phyloP scores from a whole-genome alignment of 1,140 invertebrate genomes.

The Platyura marginata region DNA sequence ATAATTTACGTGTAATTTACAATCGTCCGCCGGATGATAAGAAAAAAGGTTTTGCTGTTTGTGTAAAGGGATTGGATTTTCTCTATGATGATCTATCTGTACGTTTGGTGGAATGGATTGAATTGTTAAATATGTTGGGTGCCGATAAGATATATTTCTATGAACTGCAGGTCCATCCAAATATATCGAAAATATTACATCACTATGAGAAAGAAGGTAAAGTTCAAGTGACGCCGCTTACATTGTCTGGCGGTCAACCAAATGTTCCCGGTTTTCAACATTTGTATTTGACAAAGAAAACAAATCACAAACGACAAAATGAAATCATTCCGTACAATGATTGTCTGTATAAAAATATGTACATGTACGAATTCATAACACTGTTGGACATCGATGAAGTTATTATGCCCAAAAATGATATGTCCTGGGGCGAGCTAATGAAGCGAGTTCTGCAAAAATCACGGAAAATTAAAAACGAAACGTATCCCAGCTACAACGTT shows the following conservation, averaged over 20 bases:
- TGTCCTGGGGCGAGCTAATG: slow-evolving; percentile 67
- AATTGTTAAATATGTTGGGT: slow-evolving; percentile 66
- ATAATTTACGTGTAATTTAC: slow-evolving; percentile 73
- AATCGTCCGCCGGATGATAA: slow-evolving; percentile 41
- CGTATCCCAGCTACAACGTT: slow-evolving; percentile 68
- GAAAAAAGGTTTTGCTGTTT: slow-evolving; percentile 77
- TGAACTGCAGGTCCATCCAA: slow-evolving; percentile 75
- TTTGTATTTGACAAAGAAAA: slow-evolving; percentile 73
- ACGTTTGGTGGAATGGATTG: slow-evolving; percentile 86
- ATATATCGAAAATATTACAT: slow-evolving; percentile 72
- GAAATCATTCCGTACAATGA: slow-evolving; percentile 95
- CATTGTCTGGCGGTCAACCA: slow-evolving; percentile 76
- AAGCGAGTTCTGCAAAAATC: slow-evolving; percentile 48
- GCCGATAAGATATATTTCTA: slow-evolving; percentile 90
- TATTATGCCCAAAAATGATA: slow-evolving; percentile 65
- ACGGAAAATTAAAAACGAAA: slow-evolving; percentile 45
- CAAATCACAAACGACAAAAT: slow-evolving; percentile 82
- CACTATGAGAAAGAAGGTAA: slow-evolving; percentile 59
- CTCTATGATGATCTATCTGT: slow-evolving; percentile 80
- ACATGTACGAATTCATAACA: slow-evolving; percentile 76
- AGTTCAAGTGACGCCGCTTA: slow-evolving; percentile 70
- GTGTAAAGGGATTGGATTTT: slow-evolving; percentile 86
- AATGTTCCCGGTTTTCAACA: slow-evolving; percentile 77
- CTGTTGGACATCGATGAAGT: slow-evolving; percentile 87
- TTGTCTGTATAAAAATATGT: slow-evolving; percentile 85